Base-by-base conservation (phyloP, 2,113 vertebrate genomes). In the Hystrix cristata region DNA sequence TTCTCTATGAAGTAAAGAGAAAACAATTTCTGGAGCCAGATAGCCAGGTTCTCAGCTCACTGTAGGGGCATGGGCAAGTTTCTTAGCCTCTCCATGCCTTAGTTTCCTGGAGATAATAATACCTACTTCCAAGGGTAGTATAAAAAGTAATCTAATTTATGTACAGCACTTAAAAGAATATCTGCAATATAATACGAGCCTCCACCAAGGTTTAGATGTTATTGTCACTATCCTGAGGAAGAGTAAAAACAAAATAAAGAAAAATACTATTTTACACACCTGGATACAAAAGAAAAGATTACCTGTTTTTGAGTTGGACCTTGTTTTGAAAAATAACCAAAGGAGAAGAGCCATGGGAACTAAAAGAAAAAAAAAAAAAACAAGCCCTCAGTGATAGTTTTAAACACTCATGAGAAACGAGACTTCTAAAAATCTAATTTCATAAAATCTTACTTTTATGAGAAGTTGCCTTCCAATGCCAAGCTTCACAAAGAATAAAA, bases 251-350 rank as follows among this genome's bases (percentile, higher is more conserved):
- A 59, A 76, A 92, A 76, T 14, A 48, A n/a, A 74, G 21, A 94
- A 82, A 91, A 80, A 46, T 43, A 76, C 31, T 76, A 64, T 9
- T 51, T 94, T 78, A 43, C 51, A 94, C 18, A 74, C 6, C 46
- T 76, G 15, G 38, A 90, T 34, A 97, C 21, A 67, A 76, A 96
- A 87, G 8, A 78, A 96, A 53, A 15, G 13, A 57, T 96, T 98
- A 99, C 99, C 99, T 99, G 99, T 96, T 99, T 99, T 96, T 99
- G 99, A 71, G 99, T 99, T 94, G 99, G 99, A 97, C 99, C 99
- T 62, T 99, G 97, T 97, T 99, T 99, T 81, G 99, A 98, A 98
- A 99, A 99, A 53, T 97, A 38, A 91, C 99, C 99, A 94, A 98
- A 99, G 69, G 99, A 99, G 99, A 99, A 99, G 95, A 99, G 99